Percentiles rank a stretch among this genome's conserved stretches.
Evolutionary conservation across 2,888 invertebrate genomes (phyloP).

Genomic region (Hymenopus coronatus): DNA sequence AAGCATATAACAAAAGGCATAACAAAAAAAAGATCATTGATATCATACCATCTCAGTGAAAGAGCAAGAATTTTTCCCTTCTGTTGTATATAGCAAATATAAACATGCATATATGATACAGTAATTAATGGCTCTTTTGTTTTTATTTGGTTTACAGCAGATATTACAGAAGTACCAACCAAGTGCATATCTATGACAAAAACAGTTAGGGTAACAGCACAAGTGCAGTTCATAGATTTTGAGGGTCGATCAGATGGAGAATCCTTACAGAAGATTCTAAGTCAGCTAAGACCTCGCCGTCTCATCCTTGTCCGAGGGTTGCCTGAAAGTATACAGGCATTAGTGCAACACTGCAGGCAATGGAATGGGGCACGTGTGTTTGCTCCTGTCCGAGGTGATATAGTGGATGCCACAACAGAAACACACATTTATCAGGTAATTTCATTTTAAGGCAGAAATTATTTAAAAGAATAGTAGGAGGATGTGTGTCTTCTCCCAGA

Average conservation of each 20-base stretch:
- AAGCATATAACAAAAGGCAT: too few species aligned
- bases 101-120: too few species aligned
- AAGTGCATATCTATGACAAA: constrained; percentile 79
- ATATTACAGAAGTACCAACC: constrained; percentile 76
- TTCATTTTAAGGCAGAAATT: neutral
- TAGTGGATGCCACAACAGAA: constrained; percentile 94
- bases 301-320: constrained; percentile 76
- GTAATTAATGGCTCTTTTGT: too few species aligned
- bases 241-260: constrained; percentile 88
- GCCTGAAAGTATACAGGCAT: constrained; percentile 63
- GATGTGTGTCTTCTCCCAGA: too few species aligned
- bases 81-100: too few species aligned
- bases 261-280: constrained; percentile 68
- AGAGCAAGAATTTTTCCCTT: too few species aligned
- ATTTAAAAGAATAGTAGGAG: too few species aligned
- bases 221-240: constrained; percentile 92
- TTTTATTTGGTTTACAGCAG: constrained; percentile 36
- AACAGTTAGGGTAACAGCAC: constrained; percentile 75
- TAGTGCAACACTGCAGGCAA: constrained; percentile 65
- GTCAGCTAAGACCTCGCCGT: constrained; percentile 76
- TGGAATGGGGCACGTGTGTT: constrained; percentile 74
- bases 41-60: too few species aligned
- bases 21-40: too few species aligned
- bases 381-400: constrained; percentile 76
- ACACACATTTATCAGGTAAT: constrained; percentile 94